Evolutionary conservation across 2,888 invertebrate genomes (phyloP).

Genomic region (Iphiclides podalirius): DNA sequence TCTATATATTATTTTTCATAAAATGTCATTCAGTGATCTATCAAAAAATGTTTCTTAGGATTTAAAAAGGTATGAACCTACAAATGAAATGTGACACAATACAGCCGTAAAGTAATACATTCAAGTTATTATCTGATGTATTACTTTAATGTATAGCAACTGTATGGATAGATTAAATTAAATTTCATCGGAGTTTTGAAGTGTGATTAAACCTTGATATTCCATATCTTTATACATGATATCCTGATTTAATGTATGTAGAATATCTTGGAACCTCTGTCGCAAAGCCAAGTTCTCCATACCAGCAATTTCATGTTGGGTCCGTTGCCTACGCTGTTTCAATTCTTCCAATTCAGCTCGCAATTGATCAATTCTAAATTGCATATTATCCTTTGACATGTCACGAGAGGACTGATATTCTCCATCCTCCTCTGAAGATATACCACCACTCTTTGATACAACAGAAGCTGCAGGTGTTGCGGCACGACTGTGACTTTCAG

Average conservation of each 20-base stretch:
- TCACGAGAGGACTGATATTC: slow-evolving; percentile 49
- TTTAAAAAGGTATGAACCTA: too few relatives aligned
- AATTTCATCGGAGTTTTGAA: slow-evolving; percentile 67
- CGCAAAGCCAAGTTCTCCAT: slow-evolving; percentile 91
- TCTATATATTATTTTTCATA: too few relatives aligned
- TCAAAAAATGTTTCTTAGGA: too few relatives aligned
- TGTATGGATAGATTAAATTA: too few relatives aligned
- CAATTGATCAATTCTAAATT: slow-evolving; percentile 84
- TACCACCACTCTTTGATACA: slow-evolving; percentile 39
- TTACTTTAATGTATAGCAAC: too few relatives aligned
- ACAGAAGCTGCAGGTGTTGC: slow-evolving; percentile 41
- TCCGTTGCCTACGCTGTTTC: slow-evolving; percentile 86
- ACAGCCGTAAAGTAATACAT: too few relatives aligned
- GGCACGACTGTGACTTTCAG: slow-evolving; percentile 39
- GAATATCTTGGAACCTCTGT: slow-evolving; percentile 89
- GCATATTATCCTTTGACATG: slow-evolving; percentile 74
- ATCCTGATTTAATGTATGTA: slow-evolving; percentile 89
- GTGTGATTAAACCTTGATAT: slow-evolving; percentile 62
- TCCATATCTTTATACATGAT: slow-evolving; percentile 90
- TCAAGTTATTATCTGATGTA: too few relatives aligned
- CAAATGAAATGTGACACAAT: too few relatives aligned
- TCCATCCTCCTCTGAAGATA: slow-evolving; percentile 58
- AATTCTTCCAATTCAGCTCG: slow-evolving; percentile 87
- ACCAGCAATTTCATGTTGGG: slow-evolving; percentile 90
- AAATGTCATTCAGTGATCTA: too few relatives aligned